Conservation (phyloP, 2,888 invertebrate genomes). For the Drosophila heteroneura region DNA sequence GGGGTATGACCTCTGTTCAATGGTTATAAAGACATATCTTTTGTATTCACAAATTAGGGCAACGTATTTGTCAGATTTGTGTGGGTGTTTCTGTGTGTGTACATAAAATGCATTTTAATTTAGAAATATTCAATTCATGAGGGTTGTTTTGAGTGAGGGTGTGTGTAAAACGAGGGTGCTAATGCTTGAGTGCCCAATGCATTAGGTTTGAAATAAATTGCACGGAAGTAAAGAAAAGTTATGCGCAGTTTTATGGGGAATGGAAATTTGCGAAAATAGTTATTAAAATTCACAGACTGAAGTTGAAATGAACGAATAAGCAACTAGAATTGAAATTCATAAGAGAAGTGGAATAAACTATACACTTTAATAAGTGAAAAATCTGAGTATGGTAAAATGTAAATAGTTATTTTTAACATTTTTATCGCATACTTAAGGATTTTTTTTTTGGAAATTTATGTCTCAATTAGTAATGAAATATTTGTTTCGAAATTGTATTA, state of each 20-base stretch:
- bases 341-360: constrained; percentile 1
- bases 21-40: constrained; percentile 64
- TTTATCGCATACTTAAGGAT: not conserved
- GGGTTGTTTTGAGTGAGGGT: constrained; percentile 29
- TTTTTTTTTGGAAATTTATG: not conserved
- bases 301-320: constrained; percentile 11
- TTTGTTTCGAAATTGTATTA: not conserved
- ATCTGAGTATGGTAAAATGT: not conserved
- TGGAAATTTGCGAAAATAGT: constrained; percentile 13
- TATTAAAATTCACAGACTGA: constrained; percentile 22
- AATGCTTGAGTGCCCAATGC: constrained; percentile 49
- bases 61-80: constrained; percentile 40
- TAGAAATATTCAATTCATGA: constrained; percentile 19
- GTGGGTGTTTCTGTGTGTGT: constrained; percentile 31
- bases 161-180: constrained; percentile 51
- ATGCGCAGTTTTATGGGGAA: constrained; percentile 7
- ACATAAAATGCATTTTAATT: constrained; percentile 76
- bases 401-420: not conserved
- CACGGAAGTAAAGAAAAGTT: constrained; percentile 44
- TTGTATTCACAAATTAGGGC: constrained; percentile 45
- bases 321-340: not conserved
- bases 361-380: not conserved
- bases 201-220: constrained; percentile 66
- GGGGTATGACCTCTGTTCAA: constrained; percentile 31
- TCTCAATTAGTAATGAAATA: too few species aligned